Base-by-base conservation (phyloP, 2,113 vertebrate genomes). In the Xiphophorus couchianus region DNA sequence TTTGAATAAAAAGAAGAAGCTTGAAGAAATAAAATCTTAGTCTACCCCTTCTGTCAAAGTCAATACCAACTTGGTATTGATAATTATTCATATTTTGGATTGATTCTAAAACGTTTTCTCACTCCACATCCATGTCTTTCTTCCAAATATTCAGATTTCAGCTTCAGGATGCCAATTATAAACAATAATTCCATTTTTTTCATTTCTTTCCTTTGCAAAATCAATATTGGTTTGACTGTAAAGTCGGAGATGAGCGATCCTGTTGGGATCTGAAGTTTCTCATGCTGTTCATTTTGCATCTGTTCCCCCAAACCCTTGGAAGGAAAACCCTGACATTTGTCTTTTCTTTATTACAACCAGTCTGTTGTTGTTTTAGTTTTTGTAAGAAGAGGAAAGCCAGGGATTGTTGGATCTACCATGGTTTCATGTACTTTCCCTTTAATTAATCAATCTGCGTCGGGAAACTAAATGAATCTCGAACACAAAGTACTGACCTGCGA, bases 261-360 rank as follows among this genome's bases (percentile, higher is more conserved):
- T 3, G 4, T 11, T 68, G 30, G 30, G 76, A 81, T 67, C 1
- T 4, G 25, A 29, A 25, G n/a, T 22, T 42, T 44, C 17, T 67
- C 27, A 39, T 48, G 60, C 17, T 65, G 8, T 11, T n/a, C 11
- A 51, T 11, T 44, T 13, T 71, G 44, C 31, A 71, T 69, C 17
- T 66, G 51, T 30, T 44, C 9, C 44, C 64, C 14, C 3, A 25
- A 22, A 37, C 60, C 35, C 35, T 73, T 25, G 35, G 66, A 39
- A 78, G 62, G 77, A 33, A 88, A 77, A 89, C 71, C 66, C 77
- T 80, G 84, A 91, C 84, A 91, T 91, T 91, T 88, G 82, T 89
- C 83, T 80, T 88, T 84, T 90, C 80, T 88, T 92, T 89, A 92
- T 89, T 84, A 84, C 75, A 58, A 60, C 80, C 77, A 86, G 86